Evolutionary conservation across 1,140 invertebrate species (phyloP).

Genomic region (Drosophila santomea): DNA sequence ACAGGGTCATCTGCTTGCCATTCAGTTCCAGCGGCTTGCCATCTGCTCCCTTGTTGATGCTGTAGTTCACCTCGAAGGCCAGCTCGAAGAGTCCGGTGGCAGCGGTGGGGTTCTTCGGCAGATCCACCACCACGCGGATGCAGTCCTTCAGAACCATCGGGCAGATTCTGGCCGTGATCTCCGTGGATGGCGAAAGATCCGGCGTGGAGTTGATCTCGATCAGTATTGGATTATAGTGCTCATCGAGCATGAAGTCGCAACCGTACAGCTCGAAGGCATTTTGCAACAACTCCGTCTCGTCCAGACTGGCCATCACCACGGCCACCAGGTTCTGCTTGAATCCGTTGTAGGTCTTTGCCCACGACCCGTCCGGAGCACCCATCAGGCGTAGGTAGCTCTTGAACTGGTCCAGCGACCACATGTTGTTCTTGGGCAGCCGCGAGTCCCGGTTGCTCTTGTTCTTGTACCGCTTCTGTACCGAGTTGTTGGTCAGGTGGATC

Average conservation of each 20-base stretch:
- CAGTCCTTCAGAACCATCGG: slow-evolving; percentile 93
- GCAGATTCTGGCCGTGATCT: slow-evolving; percentile 93
- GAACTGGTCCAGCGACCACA: slow-evolving; percentile 94
- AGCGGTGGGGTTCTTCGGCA: slow-evolving; percentile 85
- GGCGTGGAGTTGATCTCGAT: slow-evolving; percentile 97
- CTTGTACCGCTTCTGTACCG: slow-evolving; percentile 94
- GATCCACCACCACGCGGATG: slow-evolving; percentile 91
- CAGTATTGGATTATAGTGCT: slow-evolving; percentile 94
- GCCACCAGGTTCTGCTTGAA: slow-evolving; percentile 94
- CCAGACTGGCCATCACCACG: slow-evolving; percentile 90
- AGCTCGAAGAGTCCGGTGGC: slow-evolving; percentile 87
- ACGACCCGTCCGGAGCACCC: slow-evolving; percentile 85
- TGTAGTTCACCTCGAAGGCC: slow-evolving; percentile 76
- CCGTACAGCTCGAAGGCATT: slow-evolving; percentile 96
- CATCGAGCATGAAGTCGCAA: slow-evolving; percentile 95
- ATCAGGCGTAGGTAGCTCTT: slow-evolving; percentile 88
- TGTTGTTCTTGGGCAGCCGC: slow-evolving; percentile 91
- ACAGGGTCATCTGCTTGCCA: slow-evolving; percentile 65
- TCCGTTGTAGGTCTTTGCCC: slow-evolving; percentile 92
- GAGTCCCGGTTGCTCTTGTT: slow-evolving; percentile 87
- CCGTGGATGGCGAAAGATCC: slow-evolving; percentile 92
- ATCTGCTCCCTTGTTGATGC: slow-evolving; percentile 59
- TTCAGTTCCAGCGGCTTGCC: slow-evolving; percentile 55
- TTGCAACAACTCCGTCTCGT: slow-evolving; percentile 91
- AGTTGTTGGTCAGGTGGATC: slow-evolving; percentile 96